Evolutionary conservation across 2,888 invertebrate genomes (phyloP).

Genomic region (Venustoraphidia nigricollis): DNA sequence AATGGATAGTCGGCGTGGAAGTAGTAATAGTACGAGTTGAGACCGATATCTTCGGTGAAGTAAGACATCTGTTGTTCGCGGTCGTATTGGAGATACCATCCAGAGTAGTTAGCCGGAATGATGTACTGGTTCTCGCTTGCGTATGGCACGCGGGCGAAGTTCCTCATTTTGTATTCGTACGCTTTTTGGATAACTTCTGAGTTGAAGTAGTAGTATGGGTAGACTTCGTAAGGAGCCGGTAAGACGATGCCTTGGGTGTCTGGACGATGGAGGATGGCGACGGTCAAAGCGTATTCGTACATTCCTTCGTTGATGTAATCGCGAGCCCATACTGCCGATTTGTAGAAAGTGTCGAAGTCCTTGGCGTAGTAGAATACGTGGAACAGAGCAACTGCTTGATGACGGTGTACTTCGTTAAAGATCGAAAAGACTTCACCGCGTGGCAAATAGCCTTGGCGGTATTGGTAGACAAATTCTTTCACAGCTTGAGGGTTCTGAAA

Average conservation of each 20-base stretch:
- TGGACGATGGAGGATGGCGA: constrained; percentile 43
- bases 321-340: constrained; percentile 52
- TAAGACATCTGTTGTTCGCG: constrained; percentile 44
- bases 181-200: constrained; percentile 50
- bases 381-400: constrained; percentile 47
- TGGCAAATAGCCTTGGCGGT: constrained; percentile 39
- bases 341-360: constrained; percentile 52
- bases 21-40: constrained; percentile 50
- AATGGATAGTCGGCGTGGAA: constrained; percentile 42
- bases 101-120: constrained; percentile 46
- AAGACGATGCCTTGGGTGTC: constrained; percentile 48
- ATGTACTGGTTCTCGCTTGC: constrained; percentile 31
- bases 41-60: constrained; percentile 55
- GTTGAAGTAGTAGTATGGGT: constrained; percentile 56
- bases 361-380: constrained; percentile 53
- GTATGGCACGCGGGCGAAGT: constrained; percentile 20
- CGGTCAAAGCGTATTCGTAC: constrained; percentile 46
- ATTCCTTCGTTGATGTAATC: constrained; percentile 51
- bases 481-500: constrained; percentile 39
- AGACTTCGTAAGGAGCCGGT: constrained; percentile 56
- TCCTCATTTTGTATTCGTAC: constrained; percentile 41
- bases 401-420: constrained; percentile 40
- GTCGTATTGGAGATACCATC: constrained; percentile 35
- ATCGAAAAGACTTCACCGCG: constrained; percentile 44
- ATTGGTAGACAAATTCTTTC: constrained; percentile 35